These are phyloP conservation scores for Uria lomvia DNA, from an alignment of 2,113 vertebrate genomes.

Conservation along the genomic window DNA sequence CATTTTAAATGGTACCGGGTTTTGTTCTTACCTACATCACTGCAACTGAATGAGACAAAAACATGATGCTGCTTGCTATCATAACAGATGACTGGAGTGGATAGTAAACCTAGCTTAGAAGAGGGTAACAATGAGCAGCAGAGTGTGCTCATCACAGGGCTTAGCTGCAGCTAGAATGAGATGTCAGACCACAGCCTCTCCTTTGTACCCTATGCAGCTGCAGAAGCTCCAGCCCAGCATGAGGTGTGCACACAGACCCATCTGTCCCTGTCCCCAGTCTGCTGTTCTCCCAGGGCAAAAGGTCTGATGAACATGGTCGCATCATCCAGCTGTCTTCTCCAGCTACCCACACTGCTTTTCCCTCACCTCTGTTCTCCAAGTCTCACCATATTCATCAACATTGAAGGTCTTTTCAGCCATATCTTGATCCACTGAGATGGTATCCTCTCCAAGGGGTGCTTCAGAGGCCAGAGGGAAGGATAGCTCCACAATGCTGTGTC, in stretches of 20 bases:
- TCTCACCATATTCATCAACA: conserved; percentile 67
- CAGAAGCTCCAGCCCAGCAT: not conserved
- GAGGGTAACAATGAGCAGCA: not conserved
- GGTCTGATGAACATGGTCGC: not conserved
- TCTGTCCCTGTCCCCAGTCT: not conserved
- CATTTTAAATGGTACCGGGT: not conserved
- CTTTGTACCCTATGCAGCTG: not conserved
- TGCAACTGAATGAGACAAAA: not conserved
- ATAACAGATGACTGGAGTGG: not conserved
- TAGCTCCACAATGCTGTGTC: conserved; percentile 55
- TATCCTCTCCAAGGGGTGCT: conserved; percentile 36
- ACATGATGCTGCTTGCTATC: not conserved
- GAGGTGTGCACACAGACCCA: not conserved
- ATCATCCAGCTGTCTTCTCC: not conserved
- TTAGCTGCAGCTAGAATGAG: not conserved
- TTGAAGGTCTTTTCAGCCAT: not conserved
- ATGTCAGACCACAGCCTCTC: not conserved
- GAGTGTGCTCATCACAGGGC: not conserved
- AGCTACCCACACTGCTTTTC: not conserved
- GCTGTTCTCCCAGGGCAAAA: not conserved
- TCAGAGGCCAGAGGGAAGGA: conserved; percentile 65
- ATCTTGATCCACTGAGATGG: conserved; percentile 7
- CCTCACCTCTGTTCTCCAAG: not conserved
- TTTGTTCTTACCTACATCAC: not conserved
- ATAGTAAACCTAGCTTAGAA: not conserved